Base-by-base conservation (phyloP, 2,113 vertebrate genomes). In the Scophthalmus maximus region DNA sequence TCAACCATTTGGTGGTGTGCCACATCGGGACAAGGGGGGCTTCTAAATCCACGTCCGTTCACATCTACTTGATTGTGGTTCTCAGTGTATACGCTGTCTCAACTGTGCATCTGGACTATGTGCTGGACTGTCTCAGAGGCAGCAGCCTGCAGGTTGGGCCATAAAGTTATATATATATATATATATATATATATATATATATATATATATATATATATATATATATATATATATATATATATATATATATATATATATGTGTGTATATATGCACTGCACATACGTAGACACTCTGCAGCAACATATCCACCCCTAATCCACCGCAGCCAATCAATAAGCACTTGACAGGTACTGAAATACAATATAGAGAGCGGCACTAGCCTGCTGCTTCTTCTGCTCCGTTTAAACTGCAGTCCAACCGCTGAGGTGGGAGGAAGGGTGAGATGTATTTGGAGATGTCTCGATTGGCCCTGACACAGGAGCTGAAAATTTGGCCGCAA, bases 261-360 rank as follows among this genome's bases (percentile, higher is more conserved):
- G 36, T 11, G 18, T 14, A 61, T 17, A 57, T 47, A 76, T 18
- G 29, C 15, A 17, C 27, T 17, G 38, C 68, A 69, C 32, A 4
- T 52, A 55, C 40, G 18, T 69, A 42, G 58, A 63, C 15, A 27
- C 68, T 63, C 44, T 68, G 66, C 71, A 79, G 82, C 81, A 61
- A 73, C 62, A 34, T 30, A 47, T 66, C 71, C 71, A 9, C 68
- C 49, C 64, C 84, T 85, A 84, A 91, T 88, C 87, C 84, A 66
- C 84, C 53, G 47, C 79, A 83, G 75, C 84, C 79, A 83, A 87
- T 91, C 90, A 86, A 89, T 89, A 88, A 84, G 68, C 79, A 79
- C 82, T 88, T 91, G 87, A 87, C 90, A 88, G 81, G 77, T 87
- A 74, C 68, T 85, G 84, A 86, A 90, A 90, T 84, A 82, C 72